Evolutionary conservation across 2,888 invertebrate species (phyloP), one percentile per base, ranked within the genome.

Genomic region (Aplocera efformata): DNA sequence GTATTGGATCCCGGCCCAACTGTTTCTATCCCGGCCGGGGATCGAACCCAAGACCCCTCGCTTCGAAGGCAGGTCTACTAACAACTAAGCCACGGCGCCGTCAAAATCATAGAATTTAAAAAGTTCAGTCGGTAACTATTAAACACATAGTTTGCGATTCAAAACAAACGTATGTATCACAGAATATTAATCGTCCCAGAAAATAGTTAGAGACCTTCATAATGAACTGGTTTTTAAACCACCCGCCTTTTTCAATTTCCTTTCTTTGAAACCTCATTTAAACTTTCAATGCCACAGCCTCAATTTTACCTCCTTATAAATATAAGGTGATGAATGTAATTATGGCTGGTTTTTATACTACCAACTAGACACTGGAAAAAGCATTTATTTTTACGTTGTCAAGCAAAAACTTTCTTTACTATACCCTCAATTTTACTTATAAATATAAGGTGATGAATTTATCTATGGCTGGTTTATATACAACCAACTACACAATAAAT

Each of bases 201-300:
- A 71, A 79, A 76, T 80, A 77, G 76, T 75, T 72, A 5, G 53
- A 67, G 70, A 78, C 73, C 72, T 67, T 68, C 63, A 67, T 78
- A 74, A 79, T 78, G 67, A 77, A 76, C 68, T 75, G 71, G 71
- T 70, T 67, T 77, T 73, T 71, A 63, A 65, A 58, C 53, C 58
- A 50, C 62, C 59, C 56, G 50, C 54, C 56, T 65, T 65, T 70
- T 72, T 66, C 64, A 67, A 67, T 68, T 67, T 65, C 58, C 57
- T 56, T 50, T 58, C 49, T 50, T 57, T 54, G 50, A 58, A 56
- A 56, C 55, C 59, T 42, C 38, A 44, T 48, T 51, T 58, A 39
- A 44, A 44, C 43, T 44, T 44, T 32, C 10, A 11, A 31, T 13
- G 20, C 34, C 38, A 35, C 39, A 27, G 41, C 23, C 35, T 32